phyloP scores from a whole-genome alignment of 2,797 vertebrate species.

The Bucorvus abyssinicus region DNA sequence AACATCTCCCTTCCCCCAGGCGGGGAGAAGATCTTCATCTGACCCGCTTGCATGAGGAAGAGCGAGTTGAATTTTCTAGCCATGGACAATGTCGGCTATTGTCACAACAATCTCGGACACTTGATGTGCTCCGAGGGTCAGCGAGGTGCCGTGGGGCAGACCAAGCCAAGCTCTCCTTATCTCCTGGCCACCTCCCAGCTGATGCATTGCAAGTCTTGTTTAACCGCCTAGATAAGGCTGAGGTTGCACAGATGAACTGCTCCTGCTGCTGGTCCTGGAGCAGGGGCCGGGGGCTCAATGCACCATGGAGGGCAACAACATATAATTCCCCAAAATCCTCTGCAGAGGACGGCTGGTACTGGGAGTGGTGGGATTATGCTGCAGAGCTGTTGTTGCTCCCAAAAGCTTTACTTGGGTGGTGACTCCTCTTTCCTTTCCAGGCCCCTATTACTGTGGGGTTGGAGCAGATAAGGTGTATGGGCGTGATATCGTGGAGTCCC shows the following conservation, averaged over 20 bases:
- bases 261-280: not conserved
- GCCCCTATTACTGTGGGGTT: slow-evolving; percentile 88
- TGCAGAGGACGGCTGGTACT: not conserved
- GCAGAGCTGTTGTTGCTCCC: not conserved
- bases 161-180: not conserved
- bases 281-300: not conserved
- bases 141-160: not conserved
- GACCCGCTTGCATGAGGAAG: not conserved
- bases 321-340: not conserved
- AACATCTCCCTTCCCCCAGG: slow-evolving; percentile 3
- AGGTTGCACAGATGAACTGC: not conserved
- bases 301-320: not conserved
- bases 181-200: not conserved
- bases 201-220: not conserved
- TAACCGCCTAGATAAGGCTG: slow-evolving; percentile 26
- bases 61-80: not conserved
- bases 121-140: not conserved
- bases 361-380: not conserved
- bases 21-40: not conserved
- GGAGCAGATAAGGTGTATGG: slow-evolving; percentile 84
- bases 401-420: not conserved
- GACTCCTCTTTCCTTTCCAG: slow-evolving; percentile 60
- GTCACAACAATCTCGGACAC: not conserved
- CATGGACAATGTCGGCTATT: not conserved
- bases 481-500: slow-evolving; percentile 85